These are phyloP conservation scores for Euglossa dilemma DNA, from an alignment of 1,140 invertebrate genomes.

Conservation along the genomic window DNA sequence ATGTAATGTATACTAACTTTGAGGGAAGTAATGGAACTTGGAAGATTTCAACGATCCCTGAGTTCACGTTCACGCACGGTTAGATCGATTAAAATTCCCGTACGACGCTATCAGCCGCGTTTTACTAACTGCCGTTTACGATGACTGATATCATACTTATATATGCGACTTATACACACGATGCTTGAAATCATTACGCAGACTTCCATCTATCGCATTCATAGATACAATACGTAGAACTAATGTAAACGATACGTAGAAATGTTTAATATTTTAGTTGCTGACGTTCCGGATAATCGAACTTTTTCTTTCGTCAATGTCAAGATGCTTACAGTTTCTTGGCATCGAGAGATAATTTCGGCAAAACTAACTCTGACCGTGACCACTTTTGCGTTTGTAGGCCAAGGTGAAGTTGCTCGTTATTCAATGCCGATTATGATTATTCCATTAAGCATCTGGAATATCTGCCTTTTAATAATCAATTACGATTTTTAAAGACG, in stretches of 20 bases:
- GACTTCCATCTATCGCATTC: background rate
- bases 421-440: background rate
- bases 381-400: constrained; percentile 2
- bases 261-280: constrained; percentile 35
- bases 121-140: constrained; percentile 13
- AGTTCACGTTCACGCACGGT: background rate
- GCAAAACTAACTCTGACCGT: constrained; percentile 9
- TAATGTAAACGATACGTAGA: constrained; percentile 4
- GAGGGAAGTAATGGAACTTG: background rate
- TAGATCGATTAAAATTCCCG: background rate
- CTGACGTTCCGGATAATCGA: background rate
- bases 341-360: background rate
- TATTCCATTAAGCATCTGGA: background rate
- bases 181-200: constrained; percentile 3
- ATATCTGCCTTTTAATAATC: background rate
- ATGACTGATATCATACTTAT: constrained; percentile 24
- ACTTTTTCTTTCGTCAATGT: constrained; percentile 1
- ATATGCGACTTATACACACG: background rate
- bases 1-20: constrained; percentile 4
- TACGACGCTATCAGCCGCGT: constrained; percentile 5
- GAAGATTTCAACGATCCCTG: background rate
- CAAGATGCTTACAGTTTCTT: background rate
- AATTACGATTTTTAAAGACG: background rate
- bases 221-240: background rate
- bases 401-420: background rate